Percentiles rank a stretch among this genome's conserved stretches.
These are phyloP conservation scores for Lepidocyrtinus sp. DNA, from an alignment of 2,888 invertebrate species.

Conservation along the genomic window DNA sequence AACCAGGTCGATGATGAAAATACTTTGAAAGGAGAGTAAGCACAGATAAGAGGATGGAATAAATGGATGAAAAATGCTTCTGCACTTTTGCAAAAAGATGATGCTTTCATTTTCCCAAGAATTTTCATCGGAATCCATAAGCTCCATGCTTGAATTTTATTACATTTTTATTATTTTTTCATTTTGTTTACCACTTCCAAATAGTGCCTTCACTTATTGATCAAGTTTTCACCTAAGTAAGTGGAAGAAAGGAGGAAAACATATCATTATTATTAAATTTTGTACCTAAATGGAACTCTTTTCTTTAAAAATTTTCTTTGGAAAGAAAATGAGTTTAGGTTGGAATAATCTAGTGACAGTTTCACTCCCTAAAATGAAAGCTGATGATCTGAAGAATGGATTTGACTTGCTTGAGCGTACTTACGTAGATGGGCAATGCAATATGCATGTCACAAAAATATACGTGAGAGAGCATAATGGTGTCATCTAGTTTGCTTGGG, in stretches of 20 bases:
- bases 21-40: background rate
- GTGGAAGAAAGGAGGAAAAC: too few species aligned
- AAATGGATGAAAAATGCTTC: background rate
- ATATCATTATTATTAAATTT: too few species aligned
- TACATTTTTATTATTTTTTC: background rate
- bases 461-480: background rate
- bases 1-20: conserved; percentile 10
- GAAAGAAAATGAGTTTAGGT: background rate
- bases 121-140: background rate
- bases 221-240: too few species aligned
- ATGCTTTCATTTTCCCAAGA: background rate
- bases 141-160: too few species aligned
- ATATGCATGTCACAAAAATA: background rate
- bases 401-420: background rate
- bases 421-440: background rate
- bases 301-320: background rate
- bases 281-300: too few species aligned
- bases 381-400: background rate
- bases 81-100: background rate
- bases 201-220: too few species aligned
- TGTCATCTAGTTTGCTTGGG: background rate
- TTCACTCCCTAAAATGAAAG: background rate
- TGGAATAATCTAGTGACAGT: too few species aligned
- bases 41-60: background rate
- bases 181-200: background rate